Base-by-base conservation (phyloP, 2,113 vertebrate genomes). In the Daphoenositta chrysoptera region DNA sequence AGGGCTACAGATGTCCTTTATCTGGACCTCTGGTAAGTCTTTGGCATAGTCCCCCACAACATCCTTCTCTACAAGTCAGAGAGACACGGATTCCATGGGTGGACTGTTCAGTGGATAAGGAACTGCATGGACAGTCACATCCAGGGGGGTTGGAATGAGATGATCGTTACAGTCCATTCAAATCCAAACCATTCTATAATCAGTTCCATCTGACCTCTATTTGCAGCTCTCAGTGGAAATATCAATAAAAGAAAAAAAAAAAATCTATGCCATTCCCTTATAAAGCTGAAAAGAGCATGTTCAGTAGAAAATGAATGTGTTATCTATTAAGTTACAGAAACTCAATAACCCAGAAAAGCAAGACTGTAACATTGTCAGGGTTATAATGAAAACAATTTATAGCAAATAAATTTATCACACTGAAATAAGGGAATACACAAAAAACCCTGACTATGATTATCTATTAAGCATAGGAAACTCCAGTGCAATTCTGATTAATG, bases 61-160 rank as follows among this genome's bases (percentile, higher is more conserved):
- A 50, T 16, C 31, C 26, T 31, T 33, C 40, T 30, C 17, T 40
- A 27, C 23, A 3, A 0, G 0, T 1, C 19, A 23, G 18, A 65
- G 44, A 56, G 35, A 56, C 30, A 40, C 0, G 1, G 57, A 64
- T 56, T 56, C 1, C 0, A 80, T 48, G 17, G 31, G 4, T 42
- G 24, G 26, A 47, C 9, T 53, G 30, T 15, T 71, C 40, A 54
- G 20, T 42, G 21, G 35, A 40, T 48, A 79, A 40, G 11, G 30
- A 79, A 71, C 1, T 48, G 21, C 16, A 3, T 71, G 48, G 48
- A 63, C 40, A 70, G 56, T 21, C 84, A 47, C n/a, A 63, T 21
- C 40, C 20, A 24, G 16, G 13, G 19, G 7, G 18, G 19, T 7
- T 71, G 35, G 24, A 71, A 63, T 26, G 16, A 54, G 44, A 54